phyloP scores from a whole-genome alignment of 2,797 vertebrate species.

The Danio tinwini region DNA sequence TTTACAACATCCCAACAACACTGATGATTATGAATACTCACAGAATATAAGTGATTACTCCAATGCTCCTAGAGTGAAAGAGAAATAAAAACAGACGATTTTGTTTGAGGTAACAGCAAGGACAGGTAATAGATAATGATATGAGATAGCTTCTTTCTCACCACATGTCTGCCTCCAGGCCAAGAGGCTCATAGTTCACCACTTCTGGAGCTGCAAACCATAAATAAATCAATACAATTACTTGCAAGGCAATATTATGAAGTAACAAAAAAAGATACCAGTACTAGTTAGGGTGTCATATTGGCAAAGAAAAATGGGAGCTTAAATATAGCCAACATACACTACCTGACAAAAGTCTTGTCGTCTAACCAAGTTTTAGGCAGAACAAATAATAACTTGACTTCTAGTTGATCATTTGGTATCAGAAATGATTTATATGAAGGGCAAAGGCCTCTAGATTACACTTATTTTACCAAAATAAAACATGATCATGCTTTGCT shows the following conservation, averaged over 20 bases:
- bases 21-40: slow-evolving; percentile 68
- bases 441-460: no score
- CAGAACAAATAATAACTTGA: no score
- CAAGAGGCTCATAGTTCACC: slow-evolving; percentile 96
- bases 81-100: background rate
- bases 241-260: background rate
- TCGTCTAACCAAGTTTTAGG: no score
- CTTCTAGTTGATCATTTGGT: no score
- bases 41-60: slow-evolving; percentile 83
- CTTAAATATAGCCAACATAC: background rate
- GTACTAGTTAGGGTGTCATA: background rate
- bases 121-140: background rate
- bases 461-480: no score
- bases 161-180: slow-evolving; percentile 99
- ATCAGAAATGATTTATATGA: no score
- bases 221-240: background rate
- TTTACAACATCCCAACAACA: slow-evolving; percentile 13
- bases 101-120: slow-evolving; percentile 12
- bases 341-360: background rate
- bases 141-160: slow-evolving; percentile 73
- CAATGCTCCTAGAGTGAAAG: slow-evolving; percentile 74
- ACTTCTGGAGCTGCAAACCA: slow-evolving; percentile 91
- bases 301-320: background rate
- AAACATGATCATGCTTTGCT: no score
- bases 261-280: no score